These are phyloP conservation scores for Xenopus petersii DNA, from an alignment of 2,797 vertebrate genomes.

Conservation along the genomic window DNA sequence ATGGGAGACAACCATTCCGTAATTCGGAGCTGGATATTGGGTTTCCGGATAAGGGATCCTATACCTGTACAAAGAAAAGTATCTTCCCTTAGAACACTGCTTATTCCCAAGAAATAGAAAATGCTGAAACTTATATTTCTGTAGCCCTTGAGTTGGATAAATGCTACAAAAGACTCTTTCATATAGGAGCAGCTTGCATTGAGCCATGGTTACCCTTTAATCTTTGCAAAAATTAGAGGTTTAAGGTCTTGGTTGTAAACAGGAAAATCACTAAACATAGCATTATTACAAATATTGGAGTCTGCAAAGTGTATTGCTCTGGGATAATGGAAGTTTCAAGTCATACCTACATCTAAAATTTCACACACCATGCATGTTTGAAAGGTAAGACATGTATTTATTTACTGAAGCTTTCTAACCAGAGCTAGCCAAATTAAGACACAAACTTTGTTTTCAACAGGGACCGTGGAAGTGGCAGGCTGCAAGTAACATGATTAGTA, in stretches of 20 bases:
- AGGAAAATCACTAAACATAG: background rate
- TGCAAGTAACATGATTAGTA: conserved; percentile 47
- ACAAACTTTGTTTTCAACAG: conserved; percentile 46
- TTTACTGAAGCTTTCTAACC: conserved; percentile 36
- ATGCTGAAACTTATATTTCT: too few species aligned
- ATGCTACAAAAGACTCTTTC: too few species aligned
- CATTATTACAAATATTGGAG: conserved; percentile 2
- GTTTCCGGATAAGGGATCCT: too few species aligned
- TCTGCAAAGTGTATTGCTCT: conserved; percentile 18
- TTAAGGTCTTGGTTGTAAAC: background rate
- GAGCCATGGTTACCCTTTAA: too few species aligned
- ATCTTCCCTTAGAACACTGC: too few species aligned
- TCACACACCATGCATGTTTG: conserved; percentile 41
- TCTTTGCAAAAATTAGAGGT: background rate
- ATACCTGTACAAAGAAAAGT: too few species aligned
- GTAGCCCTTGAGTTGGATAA: too few species aligned
- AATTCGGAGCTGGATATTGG: too few species aligned
- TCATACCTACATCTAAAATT: conserved; percentile 34
- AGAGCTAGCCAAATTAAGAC: conserved; percentile 46
- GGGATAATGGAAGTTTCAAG: conserved; percentile 41
- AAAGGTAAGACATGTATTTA: conserved; percentile 47
- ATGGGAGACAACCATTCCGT: too few species aligned
- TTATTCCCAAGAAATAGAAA: too few species aligned
- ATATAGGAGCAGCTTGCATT: too few species aligned
- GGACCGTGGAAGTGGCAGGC: conserved; percentile 45